These are phyloP conservation scores for Lepisosteus oculatus DNA, from an alignment of 2,113 vertebrate genomes.

Conservation along the genomic window DNA sequence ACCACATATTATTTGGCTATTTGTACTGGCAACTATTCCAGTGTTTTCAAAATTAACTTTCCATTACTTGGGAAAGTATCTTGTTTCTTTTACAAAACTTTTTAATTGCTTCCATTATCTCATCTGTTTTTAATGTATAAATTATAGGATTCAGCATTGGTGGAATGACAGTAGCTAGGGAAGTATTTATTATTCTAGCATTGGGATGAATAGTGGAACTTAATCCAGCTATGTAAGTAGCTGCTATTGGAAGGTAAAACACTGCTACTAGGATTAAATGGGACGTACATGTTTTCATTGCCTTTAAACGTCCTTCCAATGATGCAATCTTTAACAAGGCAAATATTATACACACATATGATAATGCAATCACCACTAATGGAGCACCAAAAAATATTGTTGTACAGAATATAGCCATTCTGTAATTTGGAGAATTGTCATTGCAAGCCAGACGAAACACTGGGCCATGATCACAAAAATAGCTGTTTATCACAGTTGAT, in stretches of 20 bases:
- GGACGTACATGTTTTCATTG: conserved; percentile 30
- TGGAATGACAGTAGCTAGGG: conserved; percentile 30
- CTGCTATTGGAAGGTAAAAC: conserved; percentile 27
- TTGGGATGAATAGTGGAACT: conserved; percentile 15
- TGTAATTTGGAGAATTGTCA: conserved; percentile 26
- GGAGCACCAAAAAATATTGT: conserved; percentile 12
- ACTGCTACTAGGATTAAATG: conserved; percentile 30
- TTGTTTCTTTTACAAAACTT: conserved; percentile 28
- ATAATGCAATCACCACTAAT: conserved; percentile 21
- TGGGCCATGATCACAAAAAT: conserved; percentile 54
- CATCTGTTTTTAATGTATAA: conserved; percentile 53
- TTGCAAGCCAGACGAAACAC: conserved; percentile 44
- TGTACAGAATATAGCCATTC: background rate
- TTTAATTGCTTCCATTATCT: conserved; percentile 38
- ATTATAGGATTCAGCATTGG: conserved; percentile 51
- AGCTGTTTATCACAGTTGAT: conserved; percentile 42
- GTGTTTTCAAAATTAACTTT: background rate
- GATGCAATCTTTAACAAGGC: conserved; percentile 23
- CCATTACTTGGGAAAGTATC: too few species aligned
- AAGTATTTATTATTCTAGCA: conserved; percentile 22
- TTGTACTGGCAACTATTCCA: too few species aligned
- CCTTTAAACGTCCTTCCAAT: conserved; percentile 20
- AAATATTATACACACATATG: conserved; percentile 24
- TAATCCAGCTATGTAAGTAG: conserved; percentile 15
- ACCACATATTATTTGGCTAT: too few species aligned